A percentile compares a stretch with the other conserved stretches of the same genome.
Conservation (phyloP, 2,888 invertebrate species). For the Miltochrista miniata region DNA sequence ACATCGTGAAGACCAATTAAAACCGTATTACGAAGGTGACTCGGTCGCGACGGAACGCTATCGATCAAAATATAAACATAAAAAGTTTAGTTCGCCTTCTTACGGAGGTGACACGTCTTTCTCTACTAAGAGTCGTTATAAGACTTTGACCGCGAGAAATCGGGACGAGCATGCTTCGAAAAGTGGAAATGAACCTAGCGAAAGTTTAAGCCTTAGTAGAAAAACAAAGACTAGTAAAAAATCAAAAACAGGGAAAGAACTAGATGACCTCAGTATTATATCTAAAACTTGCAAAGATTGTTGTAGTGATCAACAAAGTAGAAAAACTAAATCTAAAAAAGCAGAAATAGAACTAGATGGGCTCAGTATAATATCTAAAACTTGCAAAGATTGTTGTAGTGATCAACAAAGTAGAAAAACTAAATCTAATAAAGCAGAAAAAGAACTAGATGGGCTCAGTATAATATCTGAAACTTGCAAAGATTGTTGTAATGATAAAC, state of each 20-base stretch:
- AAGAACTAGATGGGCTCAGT: background rate
- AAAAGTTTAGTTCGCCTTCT: no score
- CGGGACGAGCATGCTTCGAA: background rate
- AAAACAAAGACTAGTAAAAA: no score
- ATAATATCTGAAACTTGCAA: background rate
- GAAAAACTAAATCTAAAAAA: background rate
- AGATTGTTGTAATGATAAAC: background rate
- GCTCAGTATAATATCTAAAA: background rate
- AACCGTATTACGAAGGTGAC: background rate
- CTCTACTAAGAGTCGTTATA: background rate
- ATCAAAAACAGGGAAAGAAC: no score
- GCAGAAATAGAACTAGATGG: background rate
- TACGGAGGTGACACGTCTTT: background rate
- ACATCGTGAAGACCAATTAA: background rate
- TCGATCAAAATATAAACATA: no score
- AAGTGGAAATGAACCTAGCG: background rate
- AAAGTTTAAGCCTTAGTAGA: background rate
- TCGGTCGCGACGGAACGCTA: no score
- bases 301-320: background rate
- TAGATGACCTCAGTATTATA: background rate
- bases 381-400: background rate
- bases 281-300: background rate
- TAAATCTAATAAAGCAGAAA: background rate
- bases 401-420: background rate
- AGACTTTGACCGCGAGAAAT: no score